These are phyloP conservation scores for Cichladusa arquata DNA, from an alignment of 2,113 vertebrate species.

Conservation along the genomic window DNA sequence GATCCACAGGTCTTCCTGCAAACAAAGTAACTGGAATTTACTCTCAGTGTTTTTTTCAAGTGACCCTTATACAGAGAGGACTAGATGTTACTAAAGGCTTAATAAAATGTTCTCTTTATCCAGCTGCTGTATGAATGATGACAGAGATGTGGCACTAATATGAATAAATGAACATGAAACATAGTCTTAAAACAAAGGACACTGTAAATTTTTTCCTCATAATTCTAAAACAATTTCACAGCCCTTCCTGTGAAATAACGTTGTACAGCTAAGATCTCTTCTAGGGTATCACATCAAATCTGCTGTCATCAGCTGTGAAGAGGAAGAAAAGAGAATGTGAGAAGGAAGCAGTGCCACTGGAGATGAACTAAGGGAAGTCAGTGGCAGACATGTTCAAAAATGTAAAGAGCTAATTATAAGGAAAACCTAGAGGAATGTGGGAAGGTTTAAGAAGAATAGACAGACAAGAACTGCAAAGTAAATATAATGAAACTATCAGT, in stretches of 20 bases:
- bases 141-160: neutral
- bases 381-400: neutral
- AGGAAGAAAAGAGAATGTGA: neutral
- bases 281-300: neutral
- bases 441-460: neutral
- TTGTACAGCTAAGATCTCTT: neutral
- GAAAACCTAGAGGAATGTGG: neutral
- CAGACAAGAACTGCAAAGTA: neutral
- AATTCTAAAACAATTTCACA: neutral
- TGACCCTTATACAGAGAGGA: neutral
- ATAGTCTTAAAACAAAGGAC: neutral
- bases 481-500: neutral
- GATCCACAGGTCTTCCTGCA: conserved; percentile 60
- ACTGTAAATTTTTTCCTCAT: neutral
- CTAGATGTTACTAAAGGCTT: neutral
- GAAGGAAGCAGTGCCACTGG: neutral
- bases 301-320: neutral
- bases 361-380: neutral
- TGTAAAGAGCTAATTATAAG: neutral
- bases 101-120: neutral
- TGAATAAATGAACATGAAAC: neutral
- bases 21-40: neutral
- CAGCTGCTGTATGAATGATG: neutral
- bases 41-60: neutral
- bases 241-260: neutral